Evolutionary conservation across 2,888 invertebrate genomes (phyloP).

Genomic region (Adineta ricciae): DNA sequence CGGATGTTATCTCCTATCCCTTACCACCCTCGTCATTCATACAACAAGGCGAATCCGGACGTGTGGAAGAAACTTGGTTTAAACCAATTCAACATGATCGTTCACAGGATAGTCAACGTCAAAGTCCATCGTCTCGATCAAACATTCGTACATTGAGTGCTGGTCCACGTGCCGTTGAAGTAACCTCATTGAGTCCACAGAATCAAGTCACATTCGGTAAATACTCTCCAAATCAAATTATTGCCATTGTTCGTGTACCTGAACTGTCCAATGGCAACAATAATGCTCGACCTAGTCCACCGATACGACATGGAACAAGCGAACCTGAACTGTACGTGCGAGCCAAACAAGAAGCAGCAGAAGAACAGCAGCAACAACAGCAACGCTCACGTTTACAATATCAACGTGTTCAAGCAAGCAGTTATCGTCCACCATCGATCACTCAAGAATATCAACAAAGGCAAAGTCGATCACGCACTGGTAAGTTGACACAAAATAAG

Average conservation of each 20-base stretch:
- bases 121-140: background rate
- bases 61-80: background rate
- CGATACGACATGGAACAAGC: background rate
- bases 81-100: background rate
- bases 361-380: background rate
- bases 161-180: background rate
- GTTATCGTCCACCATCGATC: background rate
- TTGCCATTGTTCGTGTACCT: constrained; percentile 31
- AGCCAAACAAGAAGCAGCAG: background rate
- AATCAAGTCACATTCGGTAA: constrained; percentile 29
- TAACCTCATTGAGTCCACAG: background rate
- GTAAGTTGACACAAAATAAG: background rate
- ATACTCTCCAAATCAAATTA: constrained; percentile 29
- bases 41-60: background rate
- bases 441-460: background rate
- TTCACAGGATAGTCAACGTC: background rate
- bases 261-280: background rate
- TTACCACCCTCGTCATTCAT: background rate
- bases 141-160: background rate
- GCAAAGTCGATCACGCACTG: background rate
- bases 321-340: background rate
- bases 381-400: background rate
- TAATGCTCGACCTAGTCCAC: no score
- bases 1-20: background rate
- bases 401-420: background rate